Conservation (phyloP, 2,113 vertebrate species). For the Upupa epops region DNA sequence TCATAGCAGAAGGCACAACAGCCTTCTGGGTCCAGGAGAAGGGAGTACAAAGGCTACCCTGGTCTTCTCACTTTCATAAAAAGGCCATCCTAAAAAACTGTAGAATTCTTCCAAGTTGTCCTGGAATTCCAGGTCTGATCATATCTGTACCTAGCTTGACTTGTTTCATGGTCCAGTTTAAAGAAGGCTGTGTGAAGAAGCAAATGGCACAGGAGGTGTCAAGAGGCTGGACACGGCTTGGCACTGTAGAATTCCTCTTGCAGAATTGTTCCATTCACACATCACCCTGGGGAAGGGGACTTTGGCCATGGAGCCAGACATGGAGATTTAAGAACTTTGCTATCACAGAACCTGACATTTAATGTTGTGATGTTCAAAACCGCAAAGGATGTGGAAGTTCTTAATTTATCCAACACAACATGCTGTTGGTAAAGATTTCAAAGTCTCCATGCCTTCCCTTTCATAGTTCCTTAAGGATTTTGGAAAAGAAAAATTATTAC, state of each 20-base stretch:
- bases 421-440: neutral
- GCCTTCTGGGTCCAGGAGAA: neutral
- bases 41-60: neutral
- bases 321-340: neutral
- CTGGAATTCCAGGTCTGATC: neutral
- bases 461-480: neutral
- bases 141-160: rapidly evolving
- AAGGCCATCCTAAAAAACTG: neutral
- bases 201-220: neutral
- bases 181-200: neutral
- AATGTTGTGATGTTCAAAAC: neutral
- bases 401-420: neutral
- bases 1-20: neutral
- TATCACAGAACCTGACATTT: neutral
- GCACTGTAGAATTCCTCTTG: neutral
- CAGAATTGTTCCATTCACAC: neutral
- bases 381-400: neutral
- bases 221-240: neutral
- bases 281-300: neutral
- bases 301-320: neutral
- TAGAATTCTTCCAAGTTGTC: neutral
- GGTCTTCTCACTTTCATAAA: neutral
- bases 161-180: neutral
- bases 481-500: neutral
- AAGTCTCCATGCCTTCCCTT: neutral